These are phyloP conservation scores for Anguilla anguilla DNA, from an alignment of 2,797 vertebrate species.

Conservation along the genomic window DNA sequence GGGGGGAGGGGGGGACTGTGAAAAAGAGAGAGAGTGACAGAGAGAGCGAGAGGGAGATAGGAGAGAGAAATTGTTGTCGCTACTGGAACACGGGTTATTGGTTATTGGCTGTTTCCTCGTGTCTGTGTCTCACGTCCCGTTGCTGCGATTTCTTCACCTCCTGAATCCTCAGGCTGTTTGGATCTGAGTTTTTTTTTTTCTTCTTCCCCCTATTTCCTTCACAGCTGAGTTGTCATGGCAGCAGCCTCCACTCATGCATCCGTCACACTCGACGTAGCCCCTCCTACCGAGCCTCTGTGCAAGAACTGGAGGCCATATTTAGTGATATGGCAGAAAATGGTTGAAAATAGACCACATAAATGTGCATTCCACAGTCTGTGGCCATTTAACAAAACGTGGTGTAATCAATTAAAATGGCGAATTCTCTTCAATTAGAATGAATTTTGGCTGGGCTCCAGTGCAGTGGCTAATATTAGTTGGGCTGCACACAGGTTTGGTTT, in stretches of 20 bases:
- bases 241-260: not conserved
- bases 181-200: not conserved
- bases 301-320: not conserved
- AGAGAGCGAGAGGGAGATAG: not conserved
- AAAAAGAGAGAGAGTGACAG: not conserved
- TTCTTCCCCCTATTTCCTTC: not conserved
- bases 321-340: not conserved
- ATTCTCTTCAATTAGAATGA: not conserved
- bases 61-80: not conserved
- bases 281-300: not conserved
- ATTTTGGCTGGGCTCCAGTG: not conserved
- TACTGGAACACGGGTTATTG: slow-evolving; percentile 10
- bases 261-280: not conserved
- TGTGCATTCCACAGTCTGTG: not conserved
- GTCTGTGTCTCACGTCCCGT: not conserved
- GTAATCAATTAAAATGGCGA: not conserved
- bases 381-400: not conserved
- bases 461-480: not conserved
- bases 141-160: slow-evolving; percentile 13
- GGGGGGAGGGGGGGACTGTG: not conserved
- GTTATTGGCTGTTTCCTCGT: slow-evolving; percentile 15
- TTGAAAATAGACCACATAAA: not conserved
- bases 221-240: slow-evolving; percentile 14
- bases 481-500: not conserved
- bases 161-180: slow-evolving; percentile 9